Base-by-base conservation (phyloP, 53 echinoderm and acorn worm species). In the Temnopleurus reevesii region DNA sequence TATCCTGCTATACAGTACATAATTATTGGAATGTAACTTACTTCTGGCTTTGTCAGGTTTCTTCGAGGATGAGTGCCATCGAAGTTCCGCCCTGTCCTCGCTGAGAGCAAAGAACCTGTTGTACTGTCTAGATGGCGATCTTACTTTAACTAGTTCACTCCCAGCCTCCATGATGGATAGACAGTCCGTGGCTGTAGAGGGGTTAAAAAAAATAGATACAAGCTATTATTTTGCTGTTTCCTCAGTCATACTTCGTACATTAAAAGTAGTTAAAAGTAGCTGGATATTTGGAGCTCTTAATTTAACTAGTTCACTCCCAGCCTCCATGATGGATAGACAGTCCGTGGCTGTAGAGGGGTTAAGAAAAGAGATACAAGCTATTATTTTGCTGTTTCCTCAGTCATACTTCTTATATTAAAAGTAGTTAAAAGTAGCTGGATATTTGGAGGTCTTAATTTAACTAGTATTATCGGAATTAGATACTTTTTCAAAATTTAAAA, bases 31-130 rank as follows among this genome's bases (percentile, higher is more conserved):
- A n/a, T n/a, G 0, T 38, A 12, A 86, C 94, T 92, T 89, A 97
- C 97, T 94, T 77, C 94, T 94, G 21, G 97, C 97, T 86, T 95
- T 97, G 57, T 97, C 95, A 15, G 97, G 94, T 86, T 97, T 97
- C 94, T 97, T 97, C 38, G 97, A 95, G 17, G 97, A 95, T 31
- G 97, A 95, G 27, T 97, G 95, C 97, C 97, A 97, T 63, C 94
- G 89, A 26, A 97, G 84, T 45, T 95, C 94, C 2, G 81, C 44
- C 25, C 94, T 82, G 91, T 97, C 97, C 56, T 97, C 95, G 63
- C 91, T 94, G 0, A 97, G 93, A 24, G 76, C 84, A 87, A 97
- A 97, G 77, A 95, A 91, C 15, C 97, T 44, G 46, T 97, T 94
- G 49, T 95, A 97, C 76, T 94, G 95, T 65, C 97, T 91, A 45